A percentile compares a stretch with the other conserved stretches of the same genome.
phyloP scores from a whole-genome alignment of 1,140 invertebrate genomes.

The Cotesia typhae region DNA sequence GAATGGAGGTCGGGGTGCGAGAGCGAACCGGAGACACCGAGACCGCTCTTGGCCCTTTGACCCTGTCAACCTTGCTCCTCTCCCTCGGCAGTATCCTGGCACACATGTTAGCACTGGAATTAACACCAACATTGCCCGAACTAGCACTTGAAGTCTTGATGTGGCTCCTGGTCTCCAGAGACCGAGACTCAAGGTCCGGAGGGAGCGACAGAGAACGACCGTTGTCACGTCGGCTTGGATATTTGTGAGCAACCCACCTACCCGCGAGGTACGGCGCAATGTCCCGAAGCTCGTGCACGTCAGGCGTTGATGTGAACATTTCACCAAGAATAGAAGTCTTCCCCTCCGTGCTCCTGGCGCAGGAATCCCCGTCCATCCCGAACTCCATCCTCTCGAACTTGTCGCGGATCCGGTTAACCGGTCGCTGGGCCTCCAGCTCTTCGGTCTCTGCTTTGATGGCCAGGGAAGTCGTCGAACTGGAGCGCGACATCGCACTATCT shows the following conservation, averaged over 20 bases:
- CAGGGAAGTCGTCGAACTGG: slow-evolving; percentile 53
- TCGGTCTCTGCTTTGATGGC: slow-evolving; percentile 52
- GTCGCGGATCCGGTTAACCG: slow-evolving; percentile 72
- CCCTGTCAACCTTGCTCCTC: slow-evolving; percentile 35
- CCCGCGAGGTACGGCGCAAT: slow-evolving; percentile 80
- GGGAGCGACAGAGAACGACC: slow-evolving; percentile 70
- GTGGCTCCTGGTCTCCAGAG: slow-evolving; percentile 10
- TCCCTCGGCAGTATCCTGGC: slow-evolving; percentile 17
- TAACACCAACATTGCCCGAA: not conserved
- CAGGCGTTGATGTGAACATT: slow-evolving; percentile 83
- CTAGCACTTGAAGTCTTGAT: slow-evolving; percentile 5
- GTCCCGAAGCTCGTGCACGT: slow-evolving; percentile 78
- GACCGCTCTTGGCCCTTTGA: slow-evolving; percentile 39
- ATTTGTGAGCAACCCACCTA: slow-evolving; percentile 79
- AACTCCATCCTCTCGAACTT: slow-evolving; percentile 76
- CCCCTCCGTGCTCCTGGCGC: slow-evolving; percentile 2
- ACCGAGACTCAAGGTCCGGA: slow-evolving; percentile 52
- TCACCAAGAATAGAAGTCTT: slow-evolving; percentile 76
- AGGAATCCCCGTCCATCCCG: slow-evolving; percentile 59
- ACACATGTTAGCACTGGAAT: slow-evolving; percentile 1
- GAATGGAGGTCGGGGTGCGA: slow-evolving; percentile 68
- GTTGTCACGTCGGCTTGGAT: slow-evolving; percentile 73
- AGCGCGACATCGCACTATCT: slow-evolving; percentile 51
- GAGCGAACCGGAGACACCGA: slow-evolving; percentile 43
- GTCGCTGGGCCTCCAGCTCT: slow-evolving; percentile 63